Percentiles rank a stretch among this genome's conserved stretches.
Evolutionary conservation across 2,888 invertebrate genomes (phyloP).

Genomic region (Aphodius granarius): DNA sequence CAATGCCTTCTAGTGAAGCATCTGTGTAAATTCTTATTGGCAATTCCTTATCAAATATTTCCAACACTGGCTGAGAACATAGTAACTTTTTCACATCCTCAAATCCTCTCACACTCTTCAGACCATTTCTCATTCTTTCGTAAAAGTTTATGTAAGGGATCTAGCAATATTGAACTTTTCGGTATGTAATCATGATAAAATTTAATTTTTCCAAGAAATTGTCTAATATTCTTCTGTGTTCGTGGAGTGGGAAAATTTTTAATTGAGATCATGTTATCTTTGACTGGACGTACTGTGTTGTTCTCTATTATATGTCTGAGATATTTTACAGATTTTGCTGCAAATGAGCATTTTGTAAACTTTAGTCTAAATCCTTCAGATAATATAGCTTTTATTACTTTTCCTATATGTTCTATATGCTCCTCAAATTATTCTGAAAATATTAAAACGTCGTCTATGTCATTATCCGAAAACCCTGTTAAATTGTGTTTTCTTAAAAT

Average conservation of each 20-base stretch:
- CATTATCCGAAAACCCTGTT: slow-evolving; percentile 28
- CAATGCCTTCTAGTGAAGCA: slow-evolving; percentile 34
- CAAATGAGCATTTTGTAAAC: slow-evolving; percentile 25
- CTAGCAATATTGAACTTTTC: slow-evolving; percentile 18
- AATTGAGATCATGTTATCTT: slow-evolving; percentile 25
- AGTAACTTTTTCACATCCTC: slow-evolving; percentile 16
- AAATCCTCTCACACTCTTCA: slow-evolving; percentile 18
- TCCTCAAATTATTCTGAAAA: slow-evolving; percentile 32
- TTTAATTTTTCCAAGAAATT: slow-evolving; percentile 28
- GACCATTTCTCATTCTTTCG: slow-evolving; percentile 18
- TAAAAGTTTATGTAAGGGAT: slow-evolving; percentile 24
- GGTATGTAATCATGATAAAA: slow-evolving; percentile 26
- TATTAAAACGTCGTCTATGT: slow-evolving; percentile 35
- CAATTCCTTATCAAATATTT: slow-evolving; percentile 20
- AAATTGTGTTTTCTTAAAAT: slow-evolving; percentile 31
- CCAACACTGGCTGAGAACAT: slow-evolving; percentile 19
- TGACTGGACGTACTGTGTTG: slow-evolving; percentile 24
- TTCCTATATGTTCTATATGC: slow-evolving; percentile 29
- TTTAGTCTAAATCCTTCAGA: slow-evolving; percentile 27
- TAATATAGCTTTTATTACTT: slow-evolving; percentile 27
- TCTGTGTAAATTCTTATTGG: slow-evolving; percentile 26
- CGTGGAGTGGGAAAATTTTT: slow-evolving; percentile 25
- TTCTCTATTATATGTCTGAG: slow-evolving; percentile 24
- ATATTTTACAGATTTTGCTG: slow-evolving; percentile 21
- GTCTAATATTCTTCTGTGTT: slow-evolving; percentile 29